phyloP scores from a whole-genome alignment of 1,140 invertebrate genomes.

The Druon quercuslanigerum region DNA sequence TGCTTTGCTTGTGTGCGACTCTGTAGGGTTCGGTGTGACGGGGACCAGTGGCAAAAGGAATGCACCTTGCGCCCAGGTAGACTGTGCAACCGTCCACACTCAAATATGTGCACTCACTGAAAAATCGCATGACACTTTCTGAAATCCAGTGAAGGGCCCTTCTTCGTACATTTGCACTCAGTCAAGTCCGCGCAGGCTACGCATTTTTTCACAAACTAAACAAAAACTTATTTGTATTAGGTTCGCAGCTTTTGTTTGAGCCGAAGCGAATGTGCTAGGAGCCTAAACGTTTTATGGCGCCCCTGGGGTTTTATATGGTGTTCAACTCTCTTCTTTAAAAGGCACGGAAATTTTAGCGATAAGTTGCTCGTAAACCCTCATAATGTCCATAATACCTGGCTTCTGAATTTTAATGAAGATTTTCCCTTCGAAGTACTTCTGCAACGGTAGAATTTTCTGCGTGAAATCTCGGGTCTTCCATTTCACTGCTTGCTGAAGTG shows the following conservation, averaged over 20 bases:
- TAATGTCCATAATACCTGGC: conserved; percentile 21
- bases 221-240: conserved; percentile 22
- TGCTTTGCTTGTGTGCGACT: neutral
- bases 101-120: conserved; percentile 1
- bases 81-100: conserved; percentile 26
- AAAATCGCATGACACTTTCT: conserved; percentile 25
- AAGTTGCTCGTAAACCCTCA: conserved; percentile 16
- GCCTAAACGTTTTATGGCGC: conserved; percentile 24
- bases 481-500: neutral
- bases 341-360: conserved; percentile 15
- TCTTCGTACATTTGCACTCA: neutral
- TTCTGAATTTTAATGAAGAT: conserved; percentile 24
- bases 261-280: conserved; percentile 3
- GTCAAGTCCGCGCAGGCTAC: neutral
- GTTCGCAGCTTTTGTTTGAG: neutral
- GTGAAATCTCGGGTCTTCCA: conserved; percentile 8
- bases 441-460: neutral
- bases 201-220: conserved; percentile 15
- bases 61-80: conserved; percentile 37
- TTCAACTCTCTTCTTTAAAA: conserved; percentile 1
- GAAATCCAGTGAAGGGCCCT: neutral
- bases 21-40: neutral
- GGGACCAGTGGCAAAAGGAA: conserved; percentile 22
- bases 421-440: neutral
- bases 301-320: conserved; percentile 12